Conservation (phyloP, 2,888 invertebrate species). For the Mesopsocus fuscifrons region DNA sequence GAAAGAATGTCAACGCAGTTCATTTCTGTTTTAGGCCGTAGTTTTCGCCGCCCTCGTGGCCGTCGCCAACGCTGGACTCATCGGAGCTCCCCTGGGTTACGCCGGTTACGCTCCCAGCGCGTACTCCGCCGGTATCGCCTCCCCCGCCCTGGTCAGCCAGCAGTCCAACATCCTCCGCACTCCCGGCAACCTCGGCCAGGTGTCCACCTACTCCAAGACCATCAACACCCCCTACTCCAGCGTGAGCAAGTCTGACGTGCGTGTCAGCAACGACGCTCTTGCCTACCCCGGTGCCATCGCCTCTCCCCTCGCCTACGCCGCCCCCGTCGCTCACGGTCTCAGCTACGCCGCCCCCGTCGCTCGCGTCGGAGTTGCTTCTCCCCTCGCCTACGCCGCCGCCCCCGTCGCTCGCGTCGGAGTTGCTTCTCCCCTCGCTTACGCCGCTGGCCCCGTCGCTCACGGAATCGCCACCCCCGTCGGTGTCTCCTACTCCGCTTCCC, state of each 20-base stretch:
- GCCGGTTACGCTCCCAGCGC: constrained; percentile 34
- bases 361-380: constrained; percentile 8
- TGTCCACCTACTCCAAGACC: constrained; percentile 47
- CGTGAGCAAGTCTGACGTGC: constrained; percentile 46
- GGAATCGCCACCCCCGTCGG: constrained; percentile 15
- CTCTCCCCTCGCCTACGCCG: constrained; percentile 23
- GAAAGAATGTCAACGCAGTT: no score
- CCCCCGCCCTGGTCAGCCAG: constrained; percentile 32
- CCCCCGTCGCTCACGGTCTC: constrained; percentile 16
- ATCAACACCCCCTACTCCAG: constrained; percentile 54
- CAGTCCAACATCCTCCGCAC: constrained; percentile 39
- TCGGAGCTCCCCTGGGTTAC: constrained; percentile 24
- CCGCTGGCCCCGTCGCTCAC: constrained; percentile 14
- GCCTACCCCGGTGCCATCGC: constrained; percentile 23
- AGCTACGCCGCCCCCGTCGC: constrained; percentile 22
- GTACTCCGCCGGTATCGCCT: constrained; percentile 24
- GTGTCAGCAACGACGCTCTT: constrained; percentile 45
- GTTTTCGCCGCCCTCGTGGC: constrained; percentile 21
- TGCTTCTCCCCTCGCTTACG: constrained; percentile 24
- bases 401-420: constrained; percentile 14
- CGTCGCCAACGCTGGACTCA: constrained; percentile 20
- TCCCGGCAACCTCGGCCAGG: constrained; percentile 42
- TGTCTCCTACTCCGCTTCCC: constrained; percentile 19
- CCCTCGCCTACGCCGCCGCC: constrained; percentile 20
- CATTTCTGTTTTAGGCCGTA: constrained; percentile 18